phyloP scores from a whole-genome alignment of 2,888 invertebrate genomes.

The Anthrax anthrax region DNA sequence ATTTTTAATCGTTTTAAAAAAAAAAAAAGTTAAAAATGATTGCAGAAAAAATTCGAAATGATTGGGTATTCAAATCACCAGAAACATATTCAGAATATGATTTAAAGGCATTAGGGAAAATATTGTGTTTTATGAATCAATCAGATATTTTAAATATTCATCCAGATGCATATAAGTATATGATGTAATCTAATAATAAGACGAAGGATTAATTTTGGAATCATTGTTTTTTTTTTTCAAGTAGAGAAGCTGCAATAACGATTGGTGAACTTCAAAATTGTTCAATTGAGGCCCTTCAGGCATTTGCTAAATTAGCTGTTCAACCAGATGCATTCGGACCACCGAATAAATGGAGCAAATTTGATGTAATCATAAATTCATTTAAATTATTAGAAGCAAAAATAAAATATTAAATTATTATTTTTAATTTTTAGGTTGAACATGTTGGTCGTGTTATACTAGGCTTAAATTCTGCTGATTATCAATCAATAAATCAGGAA shows the following conservation, averaged over 20 bases:
- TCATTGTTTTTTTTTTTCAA: background rate
- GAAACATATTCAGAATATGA: slow-evolving; percentile 43
- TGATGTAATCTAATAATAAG: slow-evolving; percentile 12
- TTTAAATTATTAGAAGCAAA: background rate
- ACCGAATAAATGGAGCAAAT: slow-evolving; percentile 32
- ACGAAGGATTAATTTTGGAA: no score
- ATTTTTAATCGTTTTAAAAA: slow-evolving; percentile 12
- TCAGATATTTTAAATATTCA: slow-evolving; percentile 40
- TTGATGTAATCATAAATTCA: slow-evolving; percentile 16
- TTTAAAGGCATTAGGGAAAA: slow-evolving; percentile 38
- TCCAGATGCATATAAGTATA: slow-evolving; percentile 35
- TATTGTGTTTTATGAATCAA: slow-evolving; percentile 41
- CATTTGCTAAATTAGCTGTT: slow-evolving; percentile 36
- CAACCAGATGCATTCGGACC: slow-evolving; percentile 36
- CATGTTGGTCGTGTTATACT: slow-evolving; percentile 35
- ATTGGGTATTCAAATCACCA: slow-evolving; percentile 40
- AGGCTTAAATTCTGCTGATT: slow-evolving; percentile 23
- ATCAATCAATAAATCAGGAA: slow-evolving; percentile 15
- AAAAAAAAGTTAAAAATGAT: slow-evolving; percentile 32
- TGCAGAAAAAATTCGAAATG: slow-evolving; percentile 37
- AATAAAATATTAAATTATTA: background rate
- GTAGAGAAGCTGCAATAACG: slow-evolving; percentile 34
- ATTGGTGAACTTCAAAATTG: slow-evolving; percentile 38
- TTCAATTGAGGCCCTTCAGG: slow-evolving; percentile 32
- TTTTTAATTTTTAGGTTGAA: slow-evolving; percentile 17